These are phyloP conservation scores for Fragum fragum DNA, from an alignment of 2,888 invertebrate species.

Conservation along the genomic window DNA sequence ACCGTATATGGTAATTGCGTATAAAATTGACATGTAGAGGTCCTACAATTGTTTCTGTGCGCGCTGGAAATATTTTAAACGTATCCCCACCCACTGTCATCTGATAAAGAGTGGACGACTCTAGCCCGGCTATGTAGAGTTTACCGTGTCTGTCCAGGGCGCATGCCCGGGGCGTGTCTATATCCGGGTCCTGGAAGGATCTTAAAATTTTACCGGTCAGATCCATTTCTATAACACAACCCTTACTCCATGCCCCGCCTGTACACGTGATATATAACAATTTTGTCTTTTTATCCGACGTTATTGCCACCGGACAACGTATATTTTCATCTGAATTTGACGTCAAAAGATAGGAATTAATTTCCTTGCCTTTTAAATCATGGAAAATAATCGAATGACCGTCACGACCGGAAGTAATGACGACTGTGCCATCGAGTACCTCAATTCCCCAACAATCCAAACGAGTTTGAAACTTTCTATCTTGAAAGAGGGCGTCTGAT, in stretches of 20 bases:
- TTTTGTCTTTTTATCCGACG: constrained; percentile 43
- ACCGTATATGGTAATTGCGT: constrained; percentile 53
- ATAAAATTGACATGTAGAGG: constrained; percentile 62
- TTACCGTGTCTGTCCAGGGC: constrained; percentile 56
- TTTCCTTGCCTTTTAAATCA: constrained; percentile 55
- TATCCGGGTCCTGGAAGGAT: constrained; percentile 54
- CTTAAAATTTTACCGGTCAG: constrained; percentile 42
- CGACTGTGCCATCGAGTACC: constrained; percentile 37
- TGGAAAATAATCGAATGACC: constrained; percentile 57
- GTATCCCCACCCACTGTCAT: constrained; percentile 44
- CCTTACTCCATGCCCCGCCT: constrained; percentile 66
- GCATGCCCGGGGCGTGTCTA: constrained; percentile 57
- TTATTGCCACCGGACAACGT: constrained; percentile 55
- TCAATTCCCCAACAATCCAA: constrained; percentile 64
- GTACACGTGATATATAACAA: constrained; percentile 58
- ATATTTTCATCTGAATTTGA: constrained; percentile 60
- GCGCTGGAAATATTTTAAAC: constrained; percentile 55
- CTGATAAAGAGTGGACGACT: constrained; percentile 61
- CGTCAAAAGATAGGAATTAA: constrained; percentile 51
- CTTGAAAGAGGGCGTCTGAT: constrained; percentile 20
- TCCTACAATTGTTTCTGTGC: constrained; percentile 49
- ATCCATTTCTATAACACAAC: constrained; percentile 57
- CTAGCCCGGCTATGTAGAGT: constrained; percentile 59
- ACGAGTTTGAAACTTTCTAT: constrained; percentile 45
- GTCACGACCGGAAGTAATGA: constrained; percentile 56